Percentiles rank a stretch among this genome's conserved stretches.
phyloP scores from a whole-genome alignment of 2,113 vertebrate species.

The Sarotherodon lohbergeri region DNA sequence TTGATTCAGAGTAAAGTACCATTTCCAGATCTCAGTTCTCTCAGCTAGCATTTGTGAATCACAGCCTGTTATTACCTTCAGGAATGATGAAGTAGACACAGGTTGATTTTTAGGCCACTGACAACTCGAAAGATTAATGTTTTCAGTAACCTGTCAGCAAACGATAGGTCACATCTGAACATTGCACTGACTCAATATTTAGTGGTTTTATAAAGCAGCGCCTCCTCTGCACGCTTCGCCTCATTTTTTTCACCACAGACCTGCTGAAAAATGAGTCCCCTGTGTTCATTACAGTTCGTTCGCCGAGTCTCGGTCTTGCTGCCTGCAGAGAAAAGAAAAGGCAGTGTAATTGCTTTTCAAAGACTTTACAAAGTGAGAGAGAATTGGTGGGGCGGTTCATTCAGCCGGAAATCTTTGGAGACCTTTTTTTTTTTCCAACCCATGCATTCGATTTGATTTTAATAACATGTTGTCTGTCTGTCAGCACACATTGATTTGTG shows the following conservation, averaged over 20 bases:
- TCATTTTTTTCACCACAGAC: background rate
- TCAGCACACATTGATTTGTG: background rate
- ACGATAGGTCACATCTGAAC: background rate
- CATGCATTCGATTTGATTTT: conserved; percentile 29
- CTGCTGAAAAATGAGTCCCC: background rate
- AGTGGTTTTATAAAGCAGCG: background rate
- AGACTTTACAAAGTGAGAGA: background rate
- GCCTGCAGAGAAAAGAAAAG: background rate
- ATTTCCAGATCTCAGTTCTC: background rate
- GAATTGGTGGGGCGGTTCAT: background rate
- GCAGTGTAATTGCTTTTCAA: conserved; percentile 22
- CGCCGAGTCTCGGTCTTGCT: background rate
- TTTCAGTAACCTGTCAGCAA: background rate
- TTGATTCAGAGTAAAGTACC: accelerated
- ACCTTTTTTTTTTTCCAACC: background rate
- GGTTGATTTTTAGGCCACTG: background rate
- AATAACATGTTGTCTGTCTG: conserved; percentile 43
- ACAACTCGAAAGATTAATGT: background rate
- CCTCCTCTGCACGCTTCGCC: background rate
- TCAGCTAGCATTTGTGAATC: background rate
- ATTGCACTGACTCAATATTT: background rate
- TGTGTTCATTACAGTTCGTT: background rate
- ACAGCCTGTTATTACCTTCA: background rate
- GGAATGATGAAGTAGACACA: background rate
- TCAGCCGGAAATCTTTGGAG: conserved; percentile 10